These are phyloP conservation scores for Allobates femoralis DNA, from an alignment of 2,797 vertebrate genomes.

Conservation along the genomic window DNA sequence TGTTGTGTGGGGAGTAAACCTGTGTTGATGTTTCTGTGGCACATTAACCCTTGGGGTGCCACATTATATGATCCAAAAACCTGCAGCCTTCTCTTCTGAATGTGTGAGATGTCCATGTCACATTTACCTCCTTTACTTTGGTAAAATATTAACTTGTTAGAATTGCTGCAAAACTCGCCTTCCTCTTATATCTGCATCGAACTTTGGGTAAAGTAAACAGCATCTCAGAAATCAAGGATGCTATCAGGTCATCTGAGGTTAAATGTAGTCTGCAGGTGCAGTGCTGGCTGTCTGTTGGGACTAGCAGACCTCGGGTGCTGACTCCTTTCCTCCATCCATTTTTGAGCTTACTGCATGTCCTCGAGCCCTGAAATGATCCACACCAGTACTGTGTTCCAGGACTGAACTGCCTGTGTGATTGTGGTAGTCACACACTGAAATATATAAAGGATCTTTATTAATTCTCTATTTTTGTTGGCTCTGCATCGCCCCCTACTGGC, in stretches of 20 bases:
- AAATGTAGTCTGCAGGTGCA: background rate
- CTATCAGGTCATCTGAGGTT: slow-evolving; percentile 1
- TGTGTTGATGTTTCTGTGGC: no score
- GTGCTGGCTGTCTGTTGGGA: background rate
- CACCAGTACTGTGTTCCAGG: no score
- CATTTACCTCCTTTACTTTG: background rate
- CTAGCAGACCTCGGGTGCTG: background rate
- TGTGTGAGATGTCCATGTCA: background rate
- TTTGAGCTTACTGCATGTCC: background rate
- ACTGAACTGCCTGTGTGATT: background rate
- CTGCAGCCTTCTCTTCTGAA: background rate
- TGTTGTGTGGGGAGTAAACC: no score
- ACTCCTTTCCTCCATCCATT: background rate
- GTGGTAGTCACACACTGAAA: background rate
- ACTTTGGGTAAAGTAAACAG: slow-evolving; percentile 3
- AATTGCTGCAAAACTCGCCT: background rate
- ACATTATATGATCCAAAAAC: no score
- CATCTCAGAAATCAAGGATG: background rate
- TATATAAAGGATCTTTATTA: background rate
- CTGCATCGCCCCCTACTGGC: background rate
- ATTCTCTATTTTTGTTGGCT: background rate
- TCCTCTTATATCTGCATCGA: background rate
- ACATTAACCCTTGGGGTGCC: no score
- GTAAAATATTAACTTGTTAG: slow-evolving; percentile 7
- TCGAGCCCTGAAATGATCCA: no score